phyloP scores from a whole-genome alignment of 2,888 invertebrate genomes.

The Drosophila ezoana region DNA sequence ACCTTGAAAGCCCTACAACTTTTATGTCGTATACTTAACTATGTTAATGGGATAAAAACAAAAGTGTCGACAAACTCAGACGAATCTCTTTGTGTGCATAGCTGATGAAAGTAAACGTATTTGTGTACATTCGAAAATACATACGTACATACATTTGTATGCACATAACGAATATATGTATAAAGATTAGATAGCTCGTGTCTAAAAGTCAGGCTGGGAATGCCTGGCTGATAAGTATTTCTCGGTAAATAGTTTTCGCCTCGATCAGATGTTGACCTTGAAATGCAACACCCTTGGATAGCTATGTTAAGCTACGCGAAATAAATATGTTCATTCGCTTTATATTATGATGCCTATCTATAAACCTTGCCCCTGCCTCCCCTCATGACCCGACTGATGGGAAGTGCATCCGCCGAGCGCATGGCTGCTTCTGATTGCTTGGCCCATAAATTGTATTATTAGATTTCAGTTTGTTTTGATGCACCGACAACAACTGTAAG shows the following conservation, averaged over 20 bases:
- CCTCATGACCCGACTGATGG: not conserved
- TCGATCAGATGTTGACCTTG: slow-evolving; percentile 52
- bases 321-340: not conserved
- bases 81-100: not conserved
- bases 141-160: not conserved
- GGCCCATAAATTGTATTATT: slow-evolving; percentile 5
- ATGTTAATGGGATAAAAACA: slow-evolving; percentile 39
- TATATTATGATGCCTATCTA: slow-evolving; percentile 1
- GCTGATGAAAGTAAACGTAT: too few species aligned
- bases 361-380: slow-evolving; percentile 12
- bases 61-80: not conserved
- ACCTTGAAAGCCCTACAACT: slow-evolving; percentile 32
- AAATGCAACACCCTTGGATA: slow-evolving; percentile 15
- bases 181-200: slow-evolving; percentile 15
- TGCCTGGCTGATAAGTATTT: not conserved
- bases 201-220: not conserved
- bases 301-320: not conserved
- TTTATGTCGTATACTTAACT: not conserved
- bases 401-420: slow-evolving; percentile 19
- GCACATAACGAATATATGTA: not conserved
- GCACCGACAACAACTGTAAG: slow-evolving; percentile 19
- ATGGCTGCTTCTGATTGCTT: slow-evolving; percentile 11
- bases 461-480: slow-evolving; percentile 27
- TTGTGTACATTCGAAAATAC: slow-evolving; percentile 5
- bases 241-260: not conserved